phyloP scores from a whole-genome alignment of 2,888 invertebrate species.

The Tineola bisselliella region DNA sequence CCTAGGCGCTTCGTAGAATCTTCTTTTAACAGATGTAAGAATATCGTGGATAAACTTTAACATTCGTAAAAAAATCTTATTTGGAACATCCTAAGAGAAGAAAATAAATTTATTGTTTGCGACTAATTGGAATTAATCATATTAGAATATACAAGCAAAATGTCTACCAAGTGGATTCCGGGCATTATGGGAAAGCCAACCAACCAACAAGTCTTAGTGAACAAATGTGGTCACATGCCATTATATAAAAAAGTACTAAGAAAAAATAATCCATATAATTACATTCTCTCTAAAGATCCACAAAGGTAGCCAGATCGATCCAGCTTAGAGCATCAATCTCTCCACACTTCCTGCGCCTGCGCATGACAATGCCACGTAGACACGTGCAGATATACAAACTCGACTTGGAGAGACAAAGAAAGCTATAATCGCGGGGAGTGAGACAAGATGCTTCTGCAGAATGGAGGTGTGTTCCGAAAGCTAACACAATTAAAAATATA shows the following conservation, averaged over 20 bases:
- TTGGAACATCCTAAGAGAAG: not conserved
- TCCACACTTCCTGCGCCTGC: constrained; percentile 45
- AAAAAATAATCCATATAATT: not conserved
- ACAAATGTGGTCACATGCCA: too few relatives aligned
- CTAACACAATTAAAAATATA: too few relatives aligned
- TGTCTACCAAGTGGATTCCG: too few relatives aligned
- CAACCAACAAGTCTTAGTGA: too few relatives aligned
- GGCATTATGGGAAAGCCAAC: too few relatives aligned
- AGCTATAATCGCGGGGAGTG: constrained; percentile 17
- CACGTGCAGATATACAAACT: constrained; percentile 5
- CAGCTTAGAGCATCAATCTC: constrained; percentile 56
- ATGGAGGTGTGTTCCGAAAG: constrained; percentile 14
- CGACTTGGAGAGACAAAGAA: constrained; percentile 22
- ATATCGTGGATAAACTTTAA: not conserved
- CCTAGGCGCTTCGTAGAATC: constrained; percentile 9
- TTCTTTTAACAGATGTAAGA: not conserved
- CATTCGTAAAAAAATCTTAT: not conserved
- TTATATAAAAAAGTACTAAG: too few relatives aligned
- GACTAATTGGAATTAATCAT: not conserved
- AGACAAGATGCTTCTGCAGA: constrained; percentile 28
- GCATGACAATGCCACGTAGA: constrained; percentile 21
- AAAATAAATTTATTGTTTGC: not conserved
- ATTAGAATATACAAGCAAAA: too few relatives aligned
- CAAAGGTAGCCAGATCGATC: constrained; percentile 23
- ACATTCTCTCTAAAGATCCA: not conserved